Base-by-base conservation (phyloP, 2,888 invertebrate genomes). In the Parnassius glacialis region DNA sequence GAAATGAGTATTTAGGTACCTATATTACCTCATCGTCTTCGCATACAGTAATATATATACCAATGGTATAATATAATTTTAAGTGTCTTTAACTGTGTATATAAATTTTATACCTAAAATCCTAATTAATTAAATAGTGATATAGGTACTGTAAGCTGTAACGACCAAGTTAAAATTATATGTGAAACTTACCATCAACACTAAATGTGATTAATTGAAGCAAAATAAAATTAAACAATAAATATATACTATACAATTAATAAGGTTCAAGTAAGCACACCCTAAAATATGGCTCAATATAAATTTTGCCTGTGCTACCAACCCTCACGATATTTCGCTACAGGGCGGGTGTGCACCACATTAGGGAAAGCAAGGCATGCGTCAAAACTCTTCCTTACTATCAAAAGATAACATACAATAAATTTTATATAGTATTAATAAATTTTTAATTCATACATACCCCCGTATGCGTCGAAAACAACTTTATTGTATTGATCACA, bases 371-470 rank as follows among this genome's bases (percentile, higher is more conserved):
- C 73, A 75, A 70, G 65, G 64, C 66, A 70, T 67, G 63, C 44
- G 59, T 60, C 48, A n/a, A 45, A 62, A 58, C 56, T 52, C 25
- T 62, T 60, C 13, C 47, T 57, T 41, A 56, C 53, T 63, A 64
- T 70, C 52, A 63, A 69, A 70, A 71, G 67, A 66, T 57, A 51
- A 57, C 61, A 64, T 64, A 60, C 61, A 13, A 48, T 59, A 65
- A 53, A 57, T 53, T 59, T 63, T 12, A 54, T 62, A 45, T 65
- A 47, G 45, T 64, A 53, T 56, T 62, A 70, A 71, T 70, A 64
- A 70, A 68, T 84, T 13, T 7, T 83, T 86, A 73, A 85, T 83
- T 87, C 76, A 87, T 81, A 87, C 89, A 75, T 87, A 90, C 90
- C 87, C 74, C 72, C 76, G 75, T 70, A 12, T 72, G 78, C 73